These are phyloP conservation scores for Sycobia sp. DNA, from an alignment of 1,140 invertebrate species.

Conservation along the genomic window DNA sequence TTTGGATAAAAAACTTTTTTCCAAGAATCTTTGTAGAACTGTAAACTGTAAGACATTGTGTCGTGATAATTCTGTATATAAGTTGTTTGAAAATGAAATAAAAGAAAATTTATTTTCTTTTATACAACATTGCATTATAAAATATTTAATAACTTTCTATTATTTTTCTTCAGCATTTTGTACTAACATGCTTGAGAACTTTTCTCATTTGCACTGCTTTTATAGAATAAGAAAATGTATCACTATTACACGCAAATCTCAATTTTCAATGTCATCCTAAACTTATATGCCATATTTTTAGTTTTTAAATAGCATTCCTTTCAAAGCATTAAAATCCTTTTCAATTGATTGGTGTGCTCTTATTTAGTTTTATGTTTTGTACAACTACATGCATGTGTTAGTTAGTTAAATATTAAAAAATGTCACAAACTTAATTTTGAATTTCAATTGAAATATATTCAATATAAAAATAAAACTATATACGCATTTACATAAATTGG, in stretches of 20 bases:
- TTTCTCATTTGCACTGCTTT: slow-evolving; percentile 31
- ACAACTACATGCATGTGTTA: slow-evolving; percentile 22
- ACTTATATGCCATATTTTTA: slow-evolving; percentile 7
- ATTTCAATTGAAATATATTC: not conserved
- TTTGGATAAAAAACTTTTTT: slow-evolving; percentile 29
- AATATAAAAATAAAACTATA: not conserved
- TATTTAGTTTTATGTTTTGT: not conserved
- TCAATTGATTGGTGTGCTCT: slow-evolving; percentile 12
- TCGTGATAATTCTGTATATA: not conserved
- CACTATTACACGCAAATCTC: slow-evolving; percentile 14
- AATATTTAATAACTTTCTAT: not conserved
- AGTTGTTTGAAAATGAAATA: not conserved
- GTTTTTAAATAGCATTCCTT: not conserved
- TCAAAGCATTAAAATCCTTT: not conserved
- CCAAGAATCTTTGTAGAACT: not conserved
- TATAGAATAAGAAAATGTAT: slow-evolving; percentile 9
- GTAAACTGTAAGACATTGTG: slow-evolving; percentile 1
- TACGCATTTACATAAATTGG: too few species aligned
- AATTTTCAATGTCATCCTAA: not conserved
- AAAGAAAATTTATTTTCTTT: not conserved
- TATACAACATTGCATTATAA: not conserved
- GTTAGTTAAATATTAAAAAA: slow-evolving; percentile 5
- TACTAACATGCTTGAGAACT: slow-evolving; percentile 34
- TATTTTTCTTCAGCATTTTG: slow-evolving; percentile 25
- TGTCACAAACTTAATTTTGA: slow-evolving; percentile 18